phyloP scores from a whole-genome alignment of 2,888 invertebrate species.

The Theretra japonica region DNA sequence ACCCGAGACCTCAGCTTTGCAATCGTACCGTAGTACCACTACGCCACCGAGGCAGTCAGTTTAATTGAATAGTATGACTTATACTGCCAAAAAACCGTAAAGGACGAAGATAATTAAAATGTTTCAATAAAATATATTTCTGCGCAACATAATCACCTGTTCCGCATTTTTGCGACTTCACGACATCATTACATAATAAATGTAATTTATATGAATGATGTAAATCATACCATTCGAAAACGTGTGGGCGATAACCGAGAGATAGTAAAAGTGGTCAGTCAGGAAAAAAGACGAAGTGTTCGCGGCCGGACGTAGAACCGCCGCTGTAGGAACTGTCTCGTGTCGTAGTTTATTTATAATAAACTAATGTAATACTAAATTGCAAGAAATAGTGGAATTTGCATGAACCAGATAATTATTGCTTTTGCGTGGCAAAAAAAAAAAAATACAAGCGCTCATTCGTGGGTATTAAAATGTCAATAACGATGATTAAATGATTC shows the following conservation, averaged over 20 bases:
- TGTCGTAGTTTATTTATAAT: constrained; percentile 18
- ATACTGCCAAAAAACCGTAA: too few species aligned
- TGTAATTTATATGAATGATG: constrained; percentile 54
- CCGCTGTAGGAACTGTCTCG: constrained; percentile 49
- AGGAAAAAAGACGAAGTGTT: constrained; percentile 53
- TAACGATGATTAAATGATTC: background rate
- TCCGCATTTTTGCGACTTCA: constrained; percentile 1
- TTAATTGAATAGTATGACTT: background rate
- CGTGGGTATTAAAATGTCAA: background rate
- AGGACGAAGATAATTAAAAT: background rate
- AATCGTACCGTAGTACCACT: too few species aligned
- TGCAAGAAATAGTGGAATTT: background rate
- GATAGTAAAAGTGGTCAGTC: constrained; percentile 73
- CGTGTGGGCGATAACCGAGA: constrained; percentile 50
- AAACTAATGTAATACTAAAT: background rate
- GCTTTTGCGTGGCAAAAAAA: background rate
- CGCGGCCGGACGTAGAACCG: constrained; percentile 41
- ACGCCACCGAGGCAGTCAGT: too few species aligned
- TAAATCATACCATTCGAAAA: constrained; percentile 52
- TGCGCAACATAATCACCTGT: background rate
- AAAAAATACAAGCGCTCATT: background rate
- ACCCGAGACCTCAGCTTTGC: too few species aligned
- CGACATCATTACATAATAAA: constrained; percentile 48
- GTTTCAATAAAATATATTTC: background rate
- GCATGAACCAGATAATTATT: background rate